phyloP scores from a whole-genome alignment of 2,888 invertebrate genomes.

The Mythimna loreyi region DNA sequence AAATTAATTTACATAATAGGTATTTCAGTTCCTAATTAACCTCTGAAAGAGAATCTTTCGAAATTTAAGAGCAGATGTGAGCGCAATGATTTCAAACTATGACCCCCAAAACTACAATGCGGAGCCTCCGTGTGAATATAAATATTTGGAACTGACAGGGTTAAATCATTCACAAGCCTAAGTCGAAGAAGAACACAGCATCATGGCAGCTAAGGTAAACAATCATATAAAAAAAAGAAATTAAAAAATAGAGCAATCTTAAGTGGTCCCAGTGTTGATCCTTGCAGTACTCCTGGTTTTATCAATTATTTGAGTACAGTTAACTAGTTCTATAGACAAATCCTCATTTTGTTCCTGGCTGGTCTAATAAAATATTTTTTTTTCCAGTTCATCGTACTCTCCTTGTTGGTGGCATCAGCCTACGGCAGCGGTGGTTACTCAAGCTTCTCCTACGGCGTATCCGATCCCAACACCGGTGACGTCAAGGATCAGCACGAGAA shows the following conservation, averaged over 20 bases:
- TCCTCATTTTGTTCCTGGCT: background rate
- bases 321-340: background rate
- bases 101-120: conserved; percentile 79
- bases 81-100: conserved; percentile 75
- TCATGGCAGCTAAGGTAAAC: conserved; percentile 81
- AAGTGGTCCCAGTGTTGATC: background rate
- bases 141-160: conserved; percentile 72
- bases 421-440: conserved; percentile 75
- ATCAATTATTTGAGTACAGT: background rate
- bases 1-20: conserved; percentile 74
- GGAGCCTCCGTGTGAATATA: conserved; percentile 76
- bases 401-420: conserved; percentile 73
- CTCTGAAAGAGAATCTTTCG: conserved; percentile 74
- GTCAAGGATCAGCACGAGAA: conserved; percentile 89
- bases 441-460: conserved; percentile 82
- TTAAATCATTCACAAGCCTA: conserved; percentile 75
- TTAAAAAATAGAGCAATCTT: background rate
- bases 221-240: conserved; percentile 7
- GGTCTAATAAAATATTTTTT: conserved; percentile 19
- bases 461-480: conserved; percentile 82
- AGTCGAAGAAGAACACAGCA: conserved; percentile 71
- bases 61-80: conserved; percentile 68
- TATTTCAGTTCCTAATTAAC: conserved; percentile 75
- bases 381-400: conserved; percentile 79
- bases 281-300: conserved; percentile 3